Evolutionary conservation across 2,113 vertebrate species (phyloP).

Genomic region (Vicugna pacos): DNA sequence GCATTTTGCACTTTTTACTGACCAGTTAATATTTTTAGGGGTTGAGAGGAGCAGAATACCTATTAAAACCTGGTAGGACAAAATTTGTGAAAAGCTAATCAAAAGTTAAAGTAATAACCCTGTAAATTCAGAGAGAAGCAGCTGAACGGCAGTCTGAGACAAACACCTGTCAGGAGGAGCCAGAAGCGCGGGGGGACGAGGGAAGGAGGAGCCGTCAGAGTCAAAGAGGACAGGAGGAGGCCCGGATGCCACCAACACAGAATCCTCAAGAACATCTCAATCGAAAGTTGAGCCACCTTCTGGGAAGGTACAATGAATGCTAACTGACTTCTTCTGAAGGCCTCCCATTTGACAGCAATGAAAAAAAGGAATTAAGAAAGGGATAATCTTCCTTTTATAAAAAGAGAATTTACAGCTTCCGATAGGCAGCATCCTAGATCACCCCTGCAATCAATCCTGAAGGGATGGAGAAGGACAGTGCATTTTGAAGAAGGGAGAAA

Average conservation of each 20-base stretch:
- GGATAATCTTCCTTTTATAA: constrained; percentile 66
- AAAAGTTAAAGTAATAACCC: background rate
- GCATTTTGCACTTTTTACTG: background rate
- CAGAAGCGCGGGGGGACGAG: background rate
- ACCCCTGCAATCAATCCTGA: constrained; percentile 73
- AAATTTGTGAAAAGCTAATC: background rate
- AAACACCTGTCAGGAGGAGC: background rate
- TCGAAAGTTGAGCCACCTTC: constrained; percentile 50
- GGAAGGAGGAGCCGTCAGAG: background rate
- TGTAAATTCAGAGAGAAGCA: background rate
- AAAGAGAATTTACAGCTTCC: constrained; percentile 64
- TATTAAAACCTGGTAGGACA: background rate
- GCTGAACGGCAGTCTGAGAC: background rate
- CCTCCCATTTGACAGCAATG: constrained; percentile 54
- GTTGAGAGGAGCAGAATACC: background rate
- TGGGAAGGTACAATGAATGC: background rate
- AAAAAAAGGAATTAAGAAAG: constrained; percentile 73
- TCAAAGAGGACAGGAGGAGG: background rate
- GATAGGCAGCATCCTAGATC: constrained; percentile 67
- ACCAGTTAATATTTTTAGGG: background rate
- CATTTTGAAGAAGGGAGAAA: constrained; percentile 75
- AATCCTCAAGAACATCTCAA: constrained; percentile 52
- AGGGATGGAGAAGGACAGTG: background rate
- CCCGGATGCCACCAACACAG: background rate
- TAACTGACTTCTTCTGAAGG: background rate